These are phyloP conservation scores for Scomber colias DNA, from an alignment of 2,113 vertebrate genomes.

Conservation along the genomic window DNA sequence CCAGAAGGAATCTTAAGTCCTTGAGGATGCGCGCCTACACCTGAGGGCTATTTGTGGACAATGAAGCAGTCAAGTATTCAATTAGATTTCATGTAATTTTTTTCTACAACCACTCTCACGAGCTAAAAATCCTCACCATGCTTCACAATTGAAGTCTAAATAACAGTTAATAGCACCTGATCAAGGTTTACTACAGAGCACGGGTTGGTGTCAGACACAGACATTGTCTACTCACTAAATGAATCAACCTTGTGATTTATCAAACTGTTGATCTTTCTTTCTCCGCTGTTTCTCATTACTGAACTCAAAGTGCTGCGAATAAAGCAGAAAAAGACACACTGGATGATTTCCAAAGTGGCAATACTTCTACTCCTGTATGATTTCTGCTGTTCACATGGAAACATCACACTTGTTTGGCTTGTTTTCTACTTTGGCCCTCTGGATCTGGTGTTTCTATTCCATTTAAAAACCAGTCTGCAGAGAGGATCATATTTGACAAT, in stretches of 20 bases:
- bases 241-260: conserved; percentile 3
- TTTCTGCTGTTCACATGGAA: not conserved
- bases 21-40: conserved; percentile 28
- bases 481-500: no score
- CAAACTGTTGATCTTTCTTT: not conserved
- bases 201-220: conserved; percentile 13
- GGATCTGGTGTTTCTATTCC: no score
- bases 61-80: conserved; percentile 33
- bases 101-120: not conserved
- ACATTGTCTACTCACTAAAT: conserved; percentile 1
- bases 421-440: not conserved
- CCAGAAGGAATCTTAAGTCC: conserved; percentile 33
- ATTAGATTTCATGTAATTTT: conserved; percentile 28
- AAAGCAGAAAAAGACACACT: conserved; percentile 14
- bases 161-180: conserved; percentile 5
- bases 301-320: conserved; percentile 22
- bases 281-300: conserved; percentile 47
- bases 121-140: not conserved
- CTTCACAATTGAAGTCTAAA: not conserved
- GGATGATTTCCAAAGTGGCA: conserved; percentile 18
- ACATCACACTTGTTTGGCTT: conserved; percentile 9
- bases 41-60: conserved; percentile 22
- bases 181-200: conserved; percentile 5
- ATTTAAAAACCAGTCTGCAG: no score
- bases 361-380: not conserved